These are phyloP conservation scores for Napeogenes sylphis DNA, from an alignment of 2,888 invertebrate genomes.

Conservation along the genomic window DNA sequence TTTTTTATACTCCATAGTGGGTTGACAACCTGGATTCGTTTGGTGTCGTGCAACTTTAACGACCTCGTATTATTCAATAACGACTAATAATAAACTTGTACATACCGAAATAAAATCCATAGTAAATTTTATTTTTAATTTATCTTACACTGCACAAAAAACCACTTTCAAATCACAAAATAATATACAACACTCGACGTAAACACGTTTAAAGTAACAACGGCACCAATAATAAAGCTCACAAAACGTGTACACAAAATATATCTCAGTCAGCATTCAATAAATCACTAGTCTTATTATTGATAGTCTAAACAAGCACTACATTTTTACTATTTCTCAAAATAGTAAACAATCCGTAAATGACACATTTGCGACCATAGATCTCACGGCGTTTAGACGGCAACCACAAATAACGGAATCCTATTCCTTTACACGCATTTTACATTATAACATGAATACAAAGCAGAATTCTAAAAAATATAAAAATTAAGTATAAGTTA, in stretches of 20 bases:
- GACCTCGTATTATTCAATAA: constrained; percentile 6
- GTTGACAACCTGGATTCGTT: constrained; percentile 59
- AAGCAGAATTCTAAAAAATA: background rate
- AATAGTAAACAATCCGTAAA: constrained; percentile 72
- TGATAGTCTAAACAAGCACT: constrained; percentile 11
- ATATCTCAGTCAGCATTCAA: constrained; percentile 12
- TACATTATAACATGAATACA: background rate
- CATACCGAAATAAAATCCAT: constrained; percentile 45
- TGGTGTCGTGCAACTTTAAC: constrained; percentile 47
- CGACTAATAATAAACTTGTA: constrained; percentile 38
- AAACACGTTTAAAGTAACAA: constrained; percentile 58
- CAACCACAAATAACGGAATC: constrained; percentile 66
- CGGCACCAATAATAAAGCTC: constrained; percentile 32
- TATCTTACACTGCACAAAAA: constrained; percentile 42
- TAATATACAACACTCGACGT: constrained; percentile 59
- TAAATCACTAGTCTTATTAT: constrained; percentile 14
- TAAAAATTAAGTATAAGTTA: no score
- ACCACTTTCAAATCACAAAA: constrained; percentile 46
- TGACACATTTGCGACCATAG: constrained; percentile 75
- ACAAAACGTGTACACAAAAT: constrained; percentile 26
- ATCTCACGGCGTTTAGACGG: constrained; percentile 67
- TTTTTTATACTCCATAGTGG: constrained; percentile 40
- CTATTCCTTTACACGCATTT: constrained; percentile 46
- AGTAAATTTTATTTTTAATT: constrained; percentile 39
- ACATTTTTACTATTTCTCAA: constrained; percentile 48